These are phyloP conservation scores for Synergus japonicus DNA, from an alignment of 2,888 invertebrate genomes.

Conservation along the genomic window DNA sequence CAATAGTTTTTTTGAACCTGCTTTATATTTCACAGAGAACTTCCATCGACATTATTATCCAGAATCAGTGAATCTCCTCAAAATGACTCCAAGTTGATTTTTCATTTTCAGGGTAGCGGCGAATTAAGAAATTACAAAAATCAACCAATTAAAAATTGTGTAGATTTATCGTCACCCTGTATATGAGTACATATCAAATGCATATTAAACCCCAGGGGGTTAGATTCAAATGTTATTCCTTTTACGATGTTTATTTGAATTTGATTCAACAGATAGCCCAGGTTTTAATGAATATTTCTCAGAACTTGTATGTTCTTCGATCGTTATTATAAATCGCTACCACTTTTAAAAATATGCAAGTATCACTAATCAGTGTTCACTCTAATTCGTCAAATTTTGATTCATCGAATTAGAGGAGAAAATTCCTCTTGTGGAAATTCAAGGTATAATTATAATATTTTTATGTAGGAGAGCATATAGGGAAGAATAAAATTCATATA, in stretches of 20 bases:
- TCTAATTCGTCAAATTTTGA: constrained; percentile 2
- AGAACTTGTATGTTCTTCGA: constrained; percentile 28
- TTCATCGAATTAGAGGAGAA: constrained; percentile 27
- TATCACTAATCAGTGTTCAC: constrained; percentile 22
- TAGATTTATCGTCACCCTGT: constrained; percentile 21
- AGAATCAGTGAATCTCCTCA: not conserved
- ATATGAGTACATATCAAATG: constrained; percentile 39
- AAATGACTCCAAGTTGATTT: constrained; percentile 8
- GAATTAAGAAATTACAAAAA: not conserved
- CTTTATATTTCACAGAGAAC: constrained; percentile 32
- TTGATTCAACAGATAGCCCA: not conserved
- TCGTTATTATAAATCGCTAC: constrained; percentile 28
- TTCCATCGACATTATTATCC: not conserved
- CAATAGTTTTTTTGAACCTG: constrained; percentile 26
- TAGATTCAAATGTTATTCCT: not conserved
- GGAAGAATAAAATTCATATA: constrained; percentile 8
- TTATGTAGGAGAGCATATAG: not conserved
- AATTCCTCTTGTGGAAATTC: constrained; percentile 1
- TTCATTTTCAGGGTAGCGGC: constrained; percentile 28
- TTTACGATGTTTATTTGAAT: not conserved
- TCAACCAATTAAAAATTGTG: not conserved
- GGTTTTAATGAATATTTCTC: not conserved
- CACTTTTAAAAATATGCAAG: constrained; percentile 10
- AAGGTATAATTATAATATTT: constrained; percentile 8
- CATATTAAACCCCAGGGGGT: constrained; percentile 29